Conservation (phyloP, 2,113 vertebrate species). For the Petrocephalus zakoni region DNA sequence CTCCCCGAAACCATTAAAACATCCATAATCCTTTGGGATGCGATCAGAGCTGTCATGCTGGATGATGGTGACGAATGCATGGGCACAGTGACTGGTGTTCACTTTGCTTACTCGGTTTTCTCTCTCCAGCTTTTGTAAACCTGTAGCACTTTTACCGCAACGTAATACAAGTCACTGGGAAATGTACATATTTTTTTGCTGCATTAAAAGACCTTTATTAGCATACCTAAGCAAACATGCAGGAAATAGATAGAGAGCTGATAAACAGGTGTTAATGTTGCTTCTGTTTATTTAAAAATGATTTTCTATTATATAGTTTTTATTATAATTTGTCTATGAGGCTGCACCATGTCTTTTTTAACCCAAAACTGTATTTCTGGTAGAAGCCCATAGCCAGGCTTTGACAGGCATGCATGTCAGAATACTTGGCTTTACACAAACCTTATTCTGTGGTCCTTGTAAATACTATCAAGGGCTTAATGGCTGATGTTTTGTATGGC, state of each 20-base stretch:
- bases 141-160: background rate
- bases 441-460: slow-evolving; percentile 43
- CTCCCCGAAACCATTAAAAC: slow-evolving; percentile 51
- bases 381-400: slow-evolving; percentile 6
- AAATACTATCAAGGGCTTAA: slow-evolving; percentile 36
- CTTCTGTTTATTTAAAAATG: background rate
- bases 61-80: slow-evolving; percentile 35
- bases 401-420: slow-evolving; percentile 19
- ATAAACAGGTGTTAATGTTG: background rate
- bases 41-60: slow-evolving; percentile 51
- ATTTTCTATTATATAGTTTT: background rate
- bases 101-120: slow-evolving; percentile 29
- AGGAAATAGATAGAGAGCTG: background rate
- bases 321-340: background rate
- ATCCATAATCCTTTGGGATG: slow-evolving; percentile 50
- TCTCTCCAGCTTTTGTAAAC: background rate
- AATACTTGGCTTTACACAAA: slow-evolving; percentile 6
- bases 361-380: background rate
- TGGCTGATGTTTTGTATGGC: slow-evolving; percentile 44
- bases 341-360: background rate
- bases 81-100: slow-evolving; percentile 14
- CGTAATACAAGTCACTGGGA: background rate
- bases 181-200: background rate
- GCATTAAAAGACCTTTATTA: background rate
- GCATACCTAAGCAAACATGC: background rate